Evolutionary conservation across 2,797 vertebrate genomes (phyloP), one percentile per base, ranked within the genome.

Genomic region (Adelosebastes latens): DNA sequence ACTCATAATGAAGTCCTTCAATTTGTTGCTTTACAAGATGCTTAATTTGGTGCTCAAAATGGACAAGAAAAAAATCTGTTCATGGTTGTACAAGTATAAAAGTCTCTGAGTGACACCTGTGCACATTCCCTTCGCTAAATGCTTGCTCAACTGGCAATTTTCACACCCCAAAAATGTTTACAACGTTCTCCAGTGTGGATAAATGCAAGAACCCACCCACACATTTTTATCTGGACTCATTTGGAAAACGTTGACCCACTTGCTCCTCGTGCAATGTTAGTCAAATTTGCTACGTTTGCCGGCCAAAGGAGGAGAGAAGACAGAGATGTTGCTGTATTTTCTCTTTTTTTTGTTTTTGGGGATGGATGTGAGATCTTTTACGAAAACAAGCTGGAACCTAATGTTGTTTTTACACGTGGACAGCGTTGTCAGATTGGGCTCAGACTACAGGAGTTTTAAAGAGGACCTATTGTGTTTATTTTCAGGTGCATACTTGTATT

Each of bases 221-320:
- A 59, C 74, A 68, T 49, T 56, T 59, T 22, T n/a, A 72, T 34
- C 31, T 66, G 73, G 71, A 65, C 39, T 64, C 25, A 12, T 63
- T 77, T 77, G 34, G 63, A 75, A 68, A 75, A 81, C 34, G 75
- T 80, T 79, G 86, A 73, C 32, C 75, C 78, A 64, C 42, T 72
- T 3, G 31, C 36, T 74, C n/a, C 60, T 64, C 71, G 11, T 69
- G 75, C 31, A 31, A 63, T 64, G 63, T 69, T 65, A 55, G 58
- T 58, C 5, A 36, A 58, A 29, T 20, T 34, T 64, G 34, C 3
- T 56, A 46, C 42, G 60, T 46, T 63, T 34, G 11, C 31, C 36
- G 64, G 39, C 36, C 8, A 46, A 46, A 46, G 42, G 0, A 46
- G 42, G 16, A 18, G 42, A 46, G 42, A 46, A 46, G 16, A 46